Percentiles rank a stretch among this genome's conserved stretches.
Evolutionary conservation across 2,888 invertebrate genomes (phyloP).

Genomic region (Sarcophaga caerulescens): DNA sequence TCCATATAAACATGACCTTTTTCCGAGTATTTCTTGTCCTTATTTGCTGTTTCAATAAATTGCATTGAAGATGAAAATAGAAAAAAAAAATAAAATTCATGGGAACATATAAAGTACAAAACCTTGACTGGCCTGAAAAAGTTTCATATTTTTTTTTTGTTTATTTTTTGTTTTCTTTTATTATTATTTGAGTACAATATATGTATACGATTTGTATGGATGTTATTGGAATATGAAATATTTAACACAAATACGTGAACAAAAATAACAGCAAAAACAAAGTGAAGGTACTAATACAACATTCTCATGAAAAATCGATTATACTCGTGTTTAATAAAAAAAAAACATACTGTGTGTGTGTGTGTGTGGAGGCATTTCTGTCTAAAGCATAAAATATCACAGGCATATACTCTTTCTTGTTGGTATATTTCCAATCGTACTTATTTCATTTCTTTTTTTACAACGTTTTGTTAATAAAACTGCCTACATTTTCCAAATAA

Average conservation of each 20-base stretch:
- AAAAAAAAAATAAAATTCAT: background rate
- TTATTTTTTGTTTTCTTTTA: background rate
- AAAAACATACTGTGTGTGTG: too few relatives aligned
- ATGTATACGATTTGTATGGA: background rate
- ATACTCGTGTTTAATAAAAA: background rate
- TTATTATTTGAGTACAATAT: slow-evolving; percentile 6
- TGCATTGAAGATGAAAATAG: background rate
- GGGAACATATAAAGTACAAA: slow-evolving; percentile 2
- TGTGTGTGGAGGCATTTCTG: background rate
- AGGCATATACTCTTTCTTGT: background rate
- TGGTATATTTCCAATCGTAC: background rate
- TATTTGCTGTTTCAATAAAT: slow-evolving; percentile 13
- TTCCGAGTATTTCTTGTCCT: background rate
- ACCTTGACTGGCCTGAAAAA: slow-evolving; percentile 23
- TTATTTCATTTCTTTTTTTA: background rate
- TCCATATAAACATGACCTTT: background rate
- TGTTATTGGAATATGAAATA: slow-evolving; percentile 29
- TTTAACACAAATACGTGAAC: slow-evolving; percentile 9
- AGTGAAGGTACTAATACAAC: background rate
- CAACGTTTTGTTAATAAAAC: background rate
- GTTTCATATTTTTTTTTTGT: background rate
- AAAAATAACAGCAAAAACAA: background rate
- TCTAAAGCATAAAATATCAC: background rate
- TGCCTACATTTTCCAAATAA: background rate
- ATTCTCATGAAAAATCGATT: slow-evolving; percentile 11